Evolutionary conservation across 2,113 vertebrate genomes (phyloP).

Genomic region (Pseudopodoces humilis): DNA sequence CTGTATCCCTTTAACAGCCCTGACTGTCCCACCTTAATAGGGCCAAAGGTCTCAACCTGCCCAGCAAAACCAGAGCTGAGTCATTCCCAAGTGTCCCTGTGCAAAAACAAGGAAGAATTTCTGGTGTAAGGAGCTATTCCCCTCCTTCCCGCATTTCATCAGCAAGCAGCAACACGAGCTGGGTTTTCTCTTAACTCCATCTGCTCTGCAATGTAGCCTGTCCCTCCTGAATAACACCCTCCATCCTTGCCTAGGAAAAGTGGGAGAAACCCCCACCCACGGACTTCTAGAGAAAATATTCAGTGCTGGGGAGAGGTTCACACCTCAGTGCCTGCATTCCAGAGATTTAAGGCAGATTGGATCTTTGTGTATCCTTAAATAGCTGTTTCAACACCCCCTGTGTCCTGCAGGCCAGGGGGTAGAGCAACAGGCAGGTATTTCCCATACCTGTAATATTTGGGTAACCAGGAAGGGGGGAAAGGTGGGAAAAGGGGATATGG

Average conservation of each 20-base stretch:
- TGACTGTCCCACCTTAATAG: not conserved
- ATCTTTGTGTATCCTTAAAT: not conserved
- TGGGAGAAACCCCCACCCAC: not conserved
- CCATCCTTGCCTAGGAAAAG: not conserved
- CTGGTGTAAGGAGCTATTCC: not conserved
- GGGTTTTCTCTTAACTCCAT: not conserved
- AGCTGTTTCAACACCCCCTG: not conserved
- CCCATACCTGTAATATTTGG: not conserved
- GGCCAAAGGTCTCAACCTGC: conserved; percentile 1
- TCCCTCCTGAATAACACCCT: not conserved
- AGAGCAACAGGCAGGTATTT: not conserved
- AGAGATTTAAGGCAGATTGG: not conserved
- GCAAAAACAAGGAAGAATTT: not conserved
- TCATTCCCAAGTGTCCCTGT: not conserved
- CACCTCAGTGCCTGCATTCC: not conserved
- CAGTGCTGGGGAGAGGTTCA: not conserved
- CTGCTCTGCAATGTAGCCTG: not conserved
- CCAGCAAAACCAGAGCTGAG: not conserved
- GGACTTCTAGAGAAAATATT: not conserved
- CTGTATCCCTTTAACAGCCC: not conserved
- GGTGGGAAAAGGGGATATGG: not conserved
- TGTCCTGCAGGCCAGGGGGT: not conserved
- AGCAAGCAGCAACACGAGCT: not conserved
- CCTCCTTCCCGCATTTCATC: not conserved
- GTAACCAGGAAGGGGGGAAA: not conserved